These are phyloP conservation scores for Lysandra bellargus DNA, from an alignment of 2,888 invertebrate genomes.

Conservation along the genomic window DNA sequence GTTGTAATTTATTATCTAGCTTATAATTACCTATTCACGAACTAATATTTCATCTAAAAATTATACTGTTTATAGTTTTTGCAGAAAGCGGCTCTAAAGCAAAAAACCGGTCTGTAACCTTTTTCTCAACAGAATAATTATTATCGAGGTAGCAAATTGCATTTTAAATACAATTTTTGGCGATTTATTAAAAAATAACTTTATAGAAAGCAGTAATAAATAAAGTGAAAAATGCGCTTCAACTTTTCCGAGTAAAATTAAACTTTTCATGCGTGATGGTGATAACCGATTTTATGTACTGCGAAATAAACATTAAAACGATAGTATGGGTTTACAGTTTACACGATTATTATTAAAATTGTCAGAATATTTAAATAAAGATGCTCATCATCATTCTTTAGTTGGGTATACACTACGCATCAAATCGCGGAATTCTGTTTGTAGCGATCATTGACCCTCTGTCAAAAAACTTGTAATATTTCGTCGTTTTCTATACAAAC, in stretches of 20 bases:
- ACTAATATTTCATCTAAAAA: not conserved
- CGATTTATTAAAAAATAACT: not conserved
- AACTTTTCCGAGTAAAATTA: constrained; percentile 1
- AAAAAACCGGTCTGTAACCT: not conserved
- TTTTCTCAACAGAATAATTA: not conserved
- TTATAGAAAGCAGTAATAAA: not conserved
- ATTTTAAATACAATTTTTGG: not conserved
- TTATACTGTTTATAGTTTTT: not conserved
- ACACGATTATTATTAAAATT: too few species aligned
- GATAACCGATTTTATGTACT: not conserved
- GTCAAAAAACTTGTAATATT: too few species aligned
- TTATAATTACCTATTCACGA: not conserved
- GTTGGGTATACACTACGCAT: too few species aligned
- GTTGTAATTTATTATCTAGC: not conserved
- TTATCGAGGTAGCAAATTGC: not conserved
- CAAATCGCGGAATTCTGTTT: too few species aligned
- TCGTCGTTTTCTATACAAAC: too few species aligned
- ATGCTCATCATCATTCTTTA: too few species aligned
- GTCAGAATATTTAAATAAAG: too few species aligned
- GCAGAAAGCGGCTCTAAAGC: not conserved
- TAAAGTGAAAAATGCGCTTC: not conserved
- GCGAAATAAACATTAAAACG: not conserved
- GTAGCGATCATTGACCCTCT: too few species aligned
- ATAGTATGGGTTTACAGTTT: not conserved
- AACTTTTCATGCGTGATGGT: constrained; percentile 2